Evolutionary conservation across 2,797 vertebrate genomes (phyloP).

Genomic region (Eospalax fontanierii): DNA sequence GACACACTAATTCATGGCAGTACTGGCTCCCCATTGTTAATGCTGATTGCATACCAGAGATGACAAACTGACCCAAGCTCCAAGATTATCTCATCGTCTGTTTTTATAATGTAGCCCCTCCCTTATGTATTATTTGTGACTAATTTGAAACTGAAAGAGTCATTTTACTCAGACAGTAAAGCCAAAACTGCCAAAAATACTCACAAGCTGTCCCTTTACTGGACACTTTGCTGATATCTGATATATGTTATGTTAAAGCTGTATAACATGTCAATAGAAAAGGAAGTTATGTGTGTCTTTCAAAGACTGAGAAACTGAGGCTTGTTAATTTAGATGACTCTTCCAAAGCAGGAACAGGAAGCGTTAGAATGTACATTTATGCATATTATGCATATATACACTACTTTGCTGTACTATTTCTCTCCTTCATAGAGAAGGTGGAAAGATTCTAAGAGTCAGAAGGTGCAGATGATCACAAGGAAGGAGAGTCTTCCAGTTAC

Average conservation of each 20-base stretch:
- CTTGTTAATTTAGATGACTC: not conserved
- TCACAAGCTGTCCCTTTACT: not conserved
- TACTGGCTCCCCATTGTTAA: not conserved
- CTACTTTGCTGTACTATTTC: not conserved
- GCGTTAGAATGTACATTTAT: not conserved
- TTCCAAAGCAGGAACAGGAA: not conserved
- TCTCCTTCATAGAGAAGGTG: not conserved
- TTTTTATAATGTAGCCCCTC: not conserved
- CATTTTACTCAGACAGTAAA: not conserved
- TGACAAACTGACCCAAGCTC: not conserved
- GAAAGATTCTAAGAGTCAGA: no score
- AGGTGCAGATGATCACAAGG: no score
- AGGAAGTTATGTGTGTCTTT: not conserved
- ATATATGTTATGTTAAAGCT: not conserved
- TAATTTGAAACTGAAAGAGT: not conserved
- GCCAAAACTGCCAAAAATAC: not conserved
- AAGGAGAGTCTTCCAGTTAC: no score
- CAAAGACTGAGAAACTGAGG: not conserved
- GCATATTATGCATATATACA: not conserved
- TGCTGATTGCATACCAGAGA: not conserved
- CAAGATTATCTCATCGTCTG: not conserved
- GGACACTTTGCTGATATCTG: not conserved
- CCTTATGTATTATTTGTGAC: not conserved
- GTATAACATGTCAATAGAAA: not conserved
- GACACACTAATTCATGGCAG: not conserved